Percentiles rank a stretch among this genome's conserved stretches.
Conservation (phyloP, 2,113 vertebrate genomes). For the Crotalus horridus region DNA sequence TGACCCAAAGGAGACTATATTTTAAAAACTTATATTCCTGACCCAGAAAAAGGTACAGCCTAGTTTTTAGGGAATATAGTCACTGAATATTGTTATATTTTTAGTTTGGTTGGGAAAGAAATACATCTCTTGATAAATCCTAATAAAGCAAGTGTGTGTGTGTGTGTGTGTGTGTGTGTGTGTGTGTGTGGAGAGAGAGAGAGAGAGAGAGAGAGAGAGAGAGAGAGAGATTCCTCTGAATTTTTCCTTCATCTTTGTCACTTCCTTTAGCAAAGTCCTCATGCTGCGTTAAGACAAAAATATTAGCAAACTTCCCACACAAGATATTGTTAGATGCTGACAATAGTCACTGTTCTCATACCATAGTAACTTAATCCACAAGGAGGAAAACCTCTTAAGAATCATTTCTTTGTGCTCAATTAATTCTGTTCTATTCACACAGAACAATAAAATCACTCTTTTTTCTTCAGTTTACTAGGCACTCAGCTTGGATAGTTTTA, state of each 20-base stretch:
- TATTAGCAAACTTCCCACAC: conserved; percentile 32
- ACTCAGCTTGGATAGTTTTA: neutral
- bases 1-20: neutral
- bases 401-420: neutral
- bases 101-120: neutral
- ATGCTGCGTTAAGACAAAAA: conserved; percentile 30
- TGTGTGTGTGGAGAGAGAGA: neutral
- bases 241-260: conserved; percentile 20
- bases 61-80: neutral
- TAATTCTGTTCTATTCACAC: neutral
- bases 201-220: neutral
- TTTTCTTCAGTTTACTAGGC: neutral
- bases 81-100: neutral
- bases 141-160: neutral
- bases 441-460: neutral
- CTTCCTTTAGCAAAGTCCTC: conserved; percentile 5
- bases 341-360: conserved; percentile 16
- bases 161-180: neutral
- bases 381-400: conserved; percentile 1
- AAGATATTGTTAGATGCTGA: conserved; percentile 34
- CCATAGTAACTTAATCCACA: neutral
- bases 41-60: neutral
- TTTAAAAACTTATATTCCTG: neutral
- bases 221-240: neutral
- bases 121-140: neutral